These are phyloP conservation scores for Epinephelus moara DNA, from an alignment of 2,113 vertebrate genomes.

Conservation along the genomic window DNA sequence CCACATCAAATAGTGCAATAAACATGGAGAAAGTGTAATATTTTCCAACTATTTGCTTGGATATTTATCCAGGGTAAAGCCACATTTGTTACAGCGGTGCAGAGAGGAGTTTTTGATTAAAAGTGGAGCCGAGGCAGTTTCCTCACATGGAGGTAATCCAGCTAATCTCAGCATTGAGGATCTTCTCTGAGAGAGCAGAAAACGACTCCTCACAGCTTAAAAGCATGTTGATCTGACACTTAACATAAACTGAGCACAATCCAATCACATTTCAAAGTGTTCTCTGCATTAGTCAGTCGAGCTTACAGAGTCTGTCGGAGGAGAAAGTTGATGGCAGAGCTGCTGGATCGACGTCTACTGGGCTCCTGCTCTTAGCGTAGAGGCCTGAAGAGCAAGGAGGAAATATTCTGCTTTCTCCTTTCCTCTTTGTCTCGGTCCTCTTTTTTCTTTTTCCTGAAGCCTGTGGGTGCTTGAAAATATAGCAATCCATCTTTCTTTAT, in stretches of 20 bases:
- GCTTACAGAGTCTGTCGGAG: slow-evolving; percentile 19
- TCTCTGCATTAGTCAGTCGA: slow-evolving; percentile 5
- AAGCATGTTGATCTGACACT: slow-evolving; percentile 41
- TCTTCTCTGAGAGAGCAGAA: slow-evolving; percentile 18
- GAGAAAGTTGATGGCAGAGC: slow-evolving; percentile 18
- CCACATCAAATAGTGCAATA: not conserved
- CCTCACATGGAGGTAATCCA: slow-evolving; percentile 36
- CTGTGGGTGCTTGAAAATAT: slow-evolving; percentile 46
- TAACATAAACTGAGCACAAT: slow-evolving; percentile 14
- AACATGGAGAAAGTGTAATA: not conserved
- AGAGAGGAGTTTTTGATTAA: slow-evolving; percentile 47
- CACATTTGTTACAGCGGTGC: slow-evolving; percentile 24
- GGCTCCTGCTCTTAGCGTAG: slow-evolving; percentile 2
- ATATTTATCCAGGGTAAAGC: slow-evolving; percentile 24
- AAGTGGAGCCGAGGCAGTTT: slow-evolving; percentile 26
- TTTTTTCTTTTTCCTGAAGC: not conserved
- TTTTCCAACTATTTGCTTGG: not conserved
- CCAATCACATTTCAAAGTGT: slow-evolving; percentile 48
- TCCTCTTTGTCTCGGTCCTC: not conserved
- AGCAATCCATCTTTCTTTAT: slow-evolving; percentile 59
- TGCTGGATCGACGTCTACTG: slow-evolving; percentile 30
- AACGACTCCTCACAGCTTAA: slow-evolving; percentile 18
- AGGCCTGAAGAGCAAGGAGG: slow-evolving; percentile 18
- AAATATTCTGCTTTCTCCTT: slow-evolving; percentile 24
- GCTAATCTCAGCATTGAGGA: slow-evolving; percentile 47